These are phyloP conservation scores for Phoebastria nigripes DNA, from an alignment of 2,797 vertebrate genomes.

Conservation along the genomic window DNA sequence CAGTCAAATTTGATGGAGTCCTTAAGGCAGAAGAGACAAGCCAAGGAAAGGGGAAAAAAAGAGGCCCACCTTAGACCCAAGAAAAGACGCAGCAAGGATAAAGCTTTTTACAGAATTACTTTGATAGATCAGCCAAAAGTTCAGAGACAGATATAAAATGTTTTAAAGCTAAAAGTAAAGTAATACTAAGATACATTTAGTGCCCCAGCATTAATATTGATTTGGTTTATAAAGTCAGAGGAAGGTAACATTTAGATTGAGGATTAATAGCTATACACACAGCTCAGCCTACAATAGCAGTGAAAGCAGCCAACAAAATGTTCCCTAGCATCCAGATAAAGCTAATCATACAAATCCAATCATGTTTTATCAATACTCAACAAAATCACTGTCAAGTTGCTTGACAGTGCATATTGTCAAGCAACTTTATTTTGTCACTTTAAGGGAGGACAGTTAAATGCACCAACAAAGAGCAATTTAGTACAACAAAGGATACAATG, in stretches of 20 bases:
- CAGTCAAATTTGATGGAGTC: slow-evolving; percentile 76
- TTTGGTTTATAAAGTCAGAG: not conserved
- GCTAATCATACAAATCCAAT: not conserved
- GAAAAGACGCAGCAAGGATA: slow-evolving; percentile 13
- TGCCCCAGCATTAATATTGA: not conserved
- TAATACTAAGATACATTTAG: not conserved
- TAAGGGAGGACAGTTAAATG: slow-evolving; percentile 51
- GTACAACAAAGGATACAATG: not conserved
- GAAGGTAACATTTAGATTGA: not conserved
- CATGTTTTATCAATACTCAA: not conserved
- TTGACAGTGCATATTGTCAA: not conserved
- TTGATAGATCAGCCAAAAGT: slow-evolving; percentile 41
- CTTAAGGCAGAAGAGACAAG: slow-evolving; percentile 69
- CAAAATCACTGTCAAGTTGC: not conserved
- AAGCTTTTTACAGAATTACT: slow-evolving; percentile 34
- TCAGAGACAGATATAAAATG: not conserved
- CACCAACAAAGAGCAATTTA: not conserved
- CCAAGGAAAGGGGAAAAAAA: slow-evolving; percentile 56
- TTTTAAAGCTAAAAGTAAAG: not conserved
- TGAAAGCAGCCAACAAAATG: slow-evolving; percentile 6
- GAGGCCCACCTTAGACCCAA: slow-evolving; percentile 60
- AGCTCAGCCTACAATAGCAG: not conserved
- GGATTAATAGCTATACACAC: not conserved
- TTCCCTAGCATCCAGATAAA: not conserved
- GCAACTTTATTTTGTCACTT: not conserved